A percentile compares a stretch with the other conserved stretches of the same genome.
phyloP scores from a whole-genome alignment of 2,888 invertebrate genomes.

The Hirudinaria manillensis region DNA sequence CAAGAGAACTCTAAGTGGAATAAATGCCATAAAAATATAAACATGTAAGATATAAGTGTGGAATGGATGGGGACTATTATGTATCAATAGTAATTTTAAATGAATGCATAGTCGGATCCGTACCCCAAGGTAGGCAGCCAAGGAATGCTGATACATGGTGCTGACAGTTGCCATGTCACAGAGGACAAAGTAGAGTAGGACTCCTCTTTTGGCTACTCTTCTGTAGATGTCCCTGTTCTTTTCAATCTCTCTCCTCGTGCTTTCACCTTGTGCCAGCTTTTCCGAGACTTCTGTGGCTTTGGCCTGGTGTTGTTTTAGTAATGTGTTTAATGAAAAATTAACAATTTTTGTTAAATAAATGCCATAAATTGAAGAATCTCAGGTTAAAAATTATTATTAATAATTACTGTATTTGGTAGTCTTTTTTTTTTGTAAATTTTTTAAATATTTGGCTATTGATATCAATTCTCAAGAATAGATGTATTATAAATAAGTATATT shows the following conservation, averaged over 20 bases:
- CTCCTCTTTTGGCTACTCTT: slow-evolving; percentile 76
- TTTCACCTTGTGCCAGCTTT: slow-evolving; percentile 70
- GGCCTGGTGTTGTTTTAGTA: slow-evolving; percentile 46
- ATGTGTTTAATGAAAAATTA: not conserved
- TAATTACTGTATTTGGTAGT: too few relatives aligned
- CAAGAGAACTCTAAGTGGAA: too few relatives aligned
- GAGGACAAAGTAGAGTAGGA: slow-evolving; percentile 81
- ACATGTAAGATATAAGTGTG: too few relatives aligned
- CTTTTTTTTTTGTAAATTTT: too few relatives aligned
- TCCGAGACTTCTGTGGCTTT: slow-evolving; percentile 73
- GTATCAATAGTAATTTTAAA: not conserved
- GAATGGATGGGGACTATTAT: too few relatives aligned
- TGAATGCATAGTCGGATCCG: too few relatives aligned
- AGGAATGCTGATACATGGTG: slow-evolving; percentile 85
- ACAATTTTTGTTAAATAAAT: not conserved
- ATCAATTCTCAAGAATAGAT: too few relatives aligned
- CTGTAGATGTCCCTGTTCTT: slow-evolving; percentile 76
- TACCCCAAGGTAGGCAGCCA: slow-evolving; percentile 76
- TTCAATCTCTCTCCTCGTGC: slow-evolving; percentile 76
- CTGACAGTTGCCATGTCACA: slow-evolving; percentile 83
- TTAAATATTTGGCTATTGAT: too few relatives aligned
- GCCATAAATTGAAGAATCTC: too few relatives aligned
- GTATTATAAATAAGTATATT: too few relatives aligned
- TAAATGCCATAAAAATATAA: too few relatives aligned
- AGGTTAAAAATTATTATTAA: too few relatives aligned